A percentile compares a stretch with the other conserved stretches of the same genome.
These are phyloP conservation scores for Halesus radiatus DNA, from an alignment of 1,140 invertebrate genomes.

Conservation along the genomic window DNA sequence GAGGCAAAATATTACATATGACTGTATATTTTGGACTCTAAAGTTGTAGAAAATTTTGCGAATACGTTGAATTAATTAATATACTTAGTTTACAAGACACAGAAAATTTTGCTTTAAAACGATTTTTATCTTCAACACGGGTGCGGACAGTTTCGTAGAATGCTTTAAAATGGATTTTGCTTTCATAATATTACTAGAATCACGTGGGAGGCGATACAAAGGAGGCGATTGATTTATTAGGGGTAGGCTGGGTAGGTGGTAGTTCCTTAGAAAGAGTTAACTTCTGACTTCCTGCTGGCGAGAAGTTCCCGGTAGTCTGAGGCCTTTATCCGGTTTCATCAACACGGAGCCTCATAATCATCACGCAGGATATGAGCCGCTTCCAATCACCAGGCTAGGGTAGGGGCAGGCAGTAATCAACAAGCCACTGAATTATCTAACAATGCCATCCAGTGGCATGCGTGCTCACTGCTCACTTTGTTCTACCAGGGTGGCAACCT, in stretches of 20 bases:
- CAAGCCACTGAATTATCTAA: slow-evolving; percentile 43
- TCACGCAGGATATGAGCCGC: slow-evolving; percentile 31
- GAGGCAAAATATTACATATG: no score
- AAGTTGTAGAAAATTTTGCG: no score
- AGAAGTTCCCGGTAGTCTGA: background rate
- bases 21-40: no score
- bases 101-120: no score
- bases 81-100: no score
- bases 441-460: slow-evolving; percentile 19
- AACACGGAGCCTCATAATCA: slow-evolving; percentile 39
- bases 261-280: slow-evolving; percentile 12
- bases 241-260: background rate
- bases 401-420: slow-evolving; percentile 17
- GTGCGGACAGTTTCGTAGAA: no score
- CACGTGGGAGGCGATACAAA: no score
- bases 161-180: no score
- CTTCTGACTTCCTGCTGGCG: slow-evolving; percentile 6
- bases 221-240: slow-evolving; percentile 5
- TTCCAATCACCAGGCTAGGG: slow-evolving; percentile 35
- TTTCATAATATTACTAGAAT: no score
- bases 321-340: slow-evolving; percentile 38
- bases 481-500: no score
- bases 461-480: background rate
- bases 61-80: no score
- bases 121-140: no score